Evolutionary conservation across 2,113 vertebrate species (phyloP), one percentile per base, ranked within the genome.

Genomic region (Macquaria australasica): DNA sequence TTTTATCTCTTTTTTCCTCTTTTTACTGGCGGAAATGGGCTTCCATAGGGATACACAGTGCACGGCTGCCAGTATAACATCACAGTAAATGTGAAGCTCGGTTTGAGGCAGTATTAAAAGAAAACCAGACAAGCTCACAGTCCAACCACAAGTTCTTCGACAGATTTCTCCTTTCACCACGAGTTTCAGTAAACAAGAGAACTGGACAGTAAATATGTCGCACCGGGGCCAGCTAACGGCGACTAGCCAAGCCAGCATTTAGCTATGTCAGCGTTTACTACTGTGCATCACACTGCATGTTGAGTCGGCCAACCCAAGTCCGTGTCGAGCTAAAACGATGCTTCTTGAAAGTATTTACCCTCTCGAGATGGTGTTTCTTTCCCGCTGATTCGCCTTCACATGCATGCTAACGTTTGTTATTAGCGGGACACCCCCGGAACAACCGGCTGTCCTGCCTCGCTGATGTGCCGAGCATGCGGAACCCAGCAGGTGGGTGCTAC

Each of bases 371-470:
- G 3, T 48, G 14, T 50, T 59, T 58, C n/a, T 31, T 75, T 18
- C 34, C 12, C 1, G 28, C 58, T 34, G 25, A 43, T 50, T 88
- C 70, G 72, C 25, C 18, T 81, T 64, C 45, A 71, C 50, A 37
- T 58, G 6, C 89, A 89, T 90, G 92, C 89, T 93, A 91, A 87
- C 72, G 56, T 68, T 76, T 86, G 79, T 85, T 89, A 14, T 83
- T 88, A 90, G 85, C 88, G 31, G 11, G 16, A 34, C 10, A 20
- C 25, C 8, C 11, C 23, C 45, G 45, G 3, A 15, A 28, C 15
- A n/a, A 9, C 34, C 55, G 8, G n/a, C 12, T 60, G 23, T 60
- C 18, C 48, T 41, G 43, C 21, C 20, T 20, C 21, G 77, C 64
- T 79, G 14, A 56, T 1, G 25, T 23, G 20, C 7, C 3, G 56